Percentiles rank a stretch among this genome's conserved stretches.
Conservation (phyloP, 2,888 invertebrate species). For the Galerucella calmariensis region DNA sequence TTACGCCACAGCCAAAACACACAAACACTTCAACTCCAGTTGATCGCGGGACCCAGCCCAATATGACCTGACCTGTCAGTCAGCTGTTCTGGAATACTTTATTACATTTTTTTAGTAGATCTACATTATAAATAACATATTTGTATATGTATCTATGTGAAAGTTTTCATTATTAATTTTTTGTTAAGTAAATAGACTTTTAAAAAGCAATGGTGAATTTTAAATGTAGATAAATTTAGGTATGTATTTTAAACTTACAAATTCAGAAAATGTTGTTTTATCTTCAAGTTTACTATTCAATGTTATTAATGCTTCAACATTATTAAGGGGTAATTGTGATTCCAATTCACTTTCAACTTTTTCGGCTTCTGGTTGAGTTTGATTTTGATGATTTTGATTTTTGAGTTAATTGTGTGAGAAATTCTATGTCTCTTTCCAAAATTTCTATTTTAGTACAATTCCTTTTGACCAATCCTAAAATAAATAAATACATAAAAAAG, state of each 20-base stretch:
- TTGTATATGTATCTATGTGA: too few species aligned
- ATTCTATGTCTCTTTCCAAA: too few species aligned
- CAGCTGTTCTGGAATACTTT: too few species aligned
- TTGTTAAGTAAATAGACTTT: too few species aligned
- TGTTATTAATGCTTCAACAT: background rate
- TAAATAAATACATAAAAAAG: background rate
- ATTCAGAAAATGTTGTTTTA: constrained; percentile 2
- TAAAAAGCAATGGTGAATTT: too few species aligned
- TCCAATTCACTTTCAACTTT: background rate
- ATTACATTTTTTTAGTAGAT: too few species aligned
- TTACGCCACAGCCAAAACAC: too few species aligned
- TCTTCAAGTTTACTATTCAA: background rate
- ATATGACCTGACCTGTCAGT: too few species aligned
- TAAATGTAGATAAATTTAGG: background rate
- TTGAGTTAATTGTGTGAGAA: background rate
- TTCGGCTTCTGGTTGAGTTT: background rate
- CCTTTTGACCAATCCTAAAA: constrained; percentile 2
- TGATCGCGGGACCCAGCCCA: too few species aligned
- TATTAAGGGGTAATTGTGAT: constrained; percentile 1
- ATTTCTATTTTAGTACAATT: background rate
- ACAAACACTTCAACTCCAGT: too few species aligned
- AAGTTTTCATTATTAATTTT: too few species aligned
- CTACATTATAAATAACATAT: too few species aligned
- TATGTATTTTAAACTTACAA: constrained; percentile 1
- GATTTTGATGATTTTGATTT: background rate